A percentile compares a stretch with the other conserved stretches of the same genome.
Evolutionary conservation across 2,797 vertebrate genomes (phyloP).

Genomic region (Protosalanx chinensis): DNA sequence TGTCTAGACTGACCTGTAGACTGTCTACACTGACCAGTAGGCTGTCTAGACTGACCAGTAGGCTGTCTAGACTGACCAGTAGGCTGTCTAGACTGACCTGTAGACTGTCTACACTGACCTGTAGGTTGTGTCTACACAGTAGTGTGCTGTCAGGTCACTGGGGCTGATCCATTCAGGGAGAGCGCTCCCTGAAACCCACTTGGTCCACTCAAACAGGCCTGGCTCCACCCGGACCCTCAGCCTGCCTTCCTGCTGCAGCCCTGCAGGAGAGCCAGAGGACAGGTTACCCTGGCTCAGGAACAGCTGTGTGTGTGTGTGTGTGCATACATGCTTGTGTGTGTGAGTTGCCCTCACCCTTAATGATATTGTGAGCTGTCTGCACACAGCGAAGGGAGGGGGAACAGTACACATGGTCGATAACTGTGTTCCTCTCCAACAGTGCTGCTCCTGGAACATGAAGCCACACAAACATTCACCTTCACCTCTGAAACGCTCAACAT

Average conservation of each 20-base stretch:
- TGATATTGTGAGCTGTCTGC: constrained; percentile 92
- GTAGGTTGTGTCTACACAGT: constrained; percentile 93
- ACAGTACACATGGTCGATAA: constrained; percentile 86
- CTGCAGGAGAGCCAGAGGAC: constrained; percentile 56
- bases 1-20: too few species aligned
- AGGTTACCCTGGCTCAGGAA: not conserved
- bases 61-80: not conserved
- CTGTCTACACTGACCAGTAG: too few species aligned
- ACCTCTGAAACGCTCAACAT: too few species aligned
- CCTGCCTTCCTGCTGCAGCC: constrained; percentile 88
- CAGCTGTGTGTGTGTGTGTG: not conserved
- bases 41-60: too few species aligned
- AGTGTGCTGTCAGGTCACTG: constrained; percentile 82
- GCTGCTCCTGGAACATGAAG: constrained; percentile 79
- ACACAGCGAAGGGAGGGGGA: constrained; percentile 91
- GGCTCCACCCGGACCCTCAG: constrained; percentile 90
- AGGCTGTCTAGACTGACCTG: constrained; percentile 72
- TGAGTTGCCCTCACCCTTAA: constrained; percentile 77
- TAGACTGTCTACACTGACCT: constrained; percentile 79
- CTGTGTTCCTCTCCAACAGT: constrained; percentile 84
- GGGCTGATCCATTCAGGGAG: constrained; percentile 88
- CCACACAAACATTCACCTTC: not conserved
- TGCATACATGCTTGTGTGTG: not conserved
- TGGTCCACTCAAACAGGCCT: constrained; percentile 94
- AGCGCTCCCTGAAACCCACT: constrained; percentile 88